phyloP scores from a whole-genome alignment of 1,140 invertebrate genomes.

The Littorina saxatilis region DNA sequence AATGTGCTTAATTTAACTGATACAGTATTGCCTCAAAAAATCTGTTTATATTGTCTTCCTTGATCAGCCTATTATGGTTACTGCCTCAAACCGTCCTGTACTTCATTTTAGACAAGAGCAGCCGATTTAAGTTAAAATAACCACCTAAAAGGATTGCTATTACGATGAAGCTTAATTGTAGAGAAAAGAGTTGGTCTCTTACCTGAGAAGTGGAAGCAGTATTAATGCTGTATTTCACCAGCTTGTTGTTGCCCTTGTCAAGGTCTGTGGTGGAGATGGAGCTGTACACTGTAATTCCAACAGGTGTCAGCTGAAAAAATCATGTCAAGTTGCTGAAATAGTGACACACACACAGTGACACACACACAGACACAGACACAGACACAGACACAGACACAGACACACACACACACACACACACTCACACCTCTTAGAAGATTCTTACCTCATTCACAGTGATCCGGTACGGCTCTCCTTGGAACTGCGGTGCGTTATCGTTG shows the following conservation, averaged over 20 bases:
- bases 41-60: too few relatives aligned
- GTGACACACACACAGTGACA: not conserved
- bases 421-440: not conserved
- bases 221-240: not conserved
- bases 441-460: conserved; percentile 48
- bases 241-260: conserved; percentile 37
- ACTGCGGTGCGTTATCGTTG: conserved; percentile 54
- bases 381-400: not conserved
- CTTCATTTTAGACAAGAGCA: too few relatives aligned
- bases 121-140: too few relatives aligned
- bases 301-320: conserved; percentile 38
- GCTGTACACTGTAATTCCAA: conserved; percentile 39
- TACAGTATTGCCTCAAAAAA: too few relatives aligned
- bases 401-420: not conserved
- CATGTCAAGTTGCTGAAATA: not conserved
- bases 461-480: conserved; percentile 25
- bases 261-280: conserved; percentile 40
- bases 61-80: too few relatives aligned
- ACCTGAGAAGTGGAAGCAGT: not conserved
- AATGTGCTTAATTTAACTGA: too few relatives aligned
- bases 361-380: not conserved
- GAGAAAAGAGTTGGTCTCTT: too few relatives aligned
- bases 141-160: too few relatives aligned
- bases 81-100: too few relatives aligned
- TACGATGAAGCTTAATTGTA: too few relatives aligned